A percentile compares a stretch with the other conserved stretches of the same genome.
These are phyloP conservation scores for Anarhynchus alexandrinus DNA, from an alignment of 2,113 vertebrate genomes.

Conservation along the genomic window DNA sequence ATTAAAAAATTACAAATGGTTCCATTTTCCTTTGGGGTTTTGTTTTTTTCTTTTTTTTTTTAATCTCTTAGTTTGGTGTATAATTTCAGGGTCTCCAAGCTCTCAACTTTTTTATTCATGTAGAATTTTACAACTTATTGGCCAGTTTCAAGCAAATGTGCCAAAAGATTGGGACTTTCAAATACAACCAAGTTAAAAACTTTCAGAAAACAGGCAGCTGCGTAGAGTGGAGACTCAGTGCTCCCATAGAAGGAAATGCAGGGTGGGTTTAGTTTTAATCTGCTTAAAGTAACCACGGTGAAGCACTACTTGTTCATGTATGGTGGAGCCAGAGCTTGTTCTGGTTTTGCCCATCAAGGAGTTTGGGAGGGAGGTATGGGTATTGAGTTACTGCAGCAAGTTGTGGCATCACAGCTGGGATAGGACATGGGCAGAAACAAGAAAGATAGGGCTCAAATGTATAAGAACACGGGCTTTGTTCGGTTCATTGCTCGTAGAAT, in stretches of 20 bases:
- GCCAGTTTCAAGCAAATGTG: neutral
- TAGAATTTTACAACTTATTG: neutral
- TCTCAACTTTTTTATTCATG: neutral
- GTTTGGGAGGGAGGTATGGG: neutral
- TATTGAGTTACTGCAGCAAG: neutral
- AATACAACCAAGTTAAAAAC: neutral
- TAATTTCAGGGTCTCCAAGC: neutral
- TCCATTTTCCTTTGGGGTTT: neutral
- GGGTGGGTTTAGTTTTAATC: neutral
- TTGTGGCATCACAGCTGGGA: neutral
- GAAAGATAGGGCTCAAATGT: neutral
- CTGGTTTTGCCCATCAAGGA: neutral
- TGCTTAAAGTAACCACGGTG: neutral
- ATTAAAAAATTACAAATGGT: neutral
- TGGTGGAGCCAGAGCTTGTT: neutral
- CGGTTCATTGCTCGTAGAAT: neutral
- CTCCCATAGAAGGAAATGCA: rapidly evolving
- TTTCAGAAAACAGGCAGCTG: neutral
- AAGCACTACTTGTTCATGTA: neutral
- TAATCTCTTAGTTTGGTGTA: neutral
- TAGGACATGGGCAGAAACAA: neutral
- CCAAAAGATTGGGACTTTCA: neutral
- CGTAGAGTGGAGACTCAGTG: neutral
- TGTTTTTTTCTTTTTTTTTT: neutral
- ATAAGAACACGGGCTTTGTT: neutral